A percentile compares a stretch with the other conserved stretches of the same genome.
These are phyloP conservation scores for Zonitis immaculata DNA, from an alignment of 2,888 invertebrate species.

Conservation along the genomic window DNA sequence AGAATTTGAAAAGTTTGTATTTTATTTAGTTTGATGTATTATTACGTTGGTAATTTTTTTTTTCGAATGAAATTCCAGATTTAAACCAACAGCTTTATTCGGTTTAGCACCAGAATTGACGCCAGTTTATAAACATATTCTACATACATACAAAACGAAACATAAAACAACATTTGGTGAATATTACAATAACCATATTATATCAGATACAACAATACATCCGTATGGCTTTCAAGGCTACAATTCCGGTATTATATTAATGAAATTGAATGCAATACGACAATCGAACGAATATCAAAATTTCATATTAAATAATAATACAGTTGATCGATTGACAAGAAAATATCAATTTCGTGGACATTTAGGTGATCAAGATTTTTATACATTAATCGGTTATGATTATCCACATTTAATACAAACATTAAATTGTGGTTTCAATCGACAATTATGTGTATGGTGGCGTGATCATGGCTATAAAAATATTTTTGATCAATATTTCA, in stretches of 20 bases:
- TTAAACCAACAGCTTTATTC: constrained; percentile 60
- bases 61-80: constrained; percentile 48
- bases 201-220: background rate
- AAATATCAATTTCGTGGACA: constrained; percentile 67
- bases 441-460: constrained; percentile 81
- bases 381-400: constrained; percentile 66
- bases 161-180: constrained; percentile 56
- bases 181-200: constrained; percentile 43
- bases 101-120: constrained; percentile 70
- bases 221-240: constrained; percentile 65
- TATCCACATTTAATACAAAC: constrained; percentile 66
- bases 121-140: constrained; percentile 72
- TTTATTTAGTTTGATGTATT: too few species aligned
- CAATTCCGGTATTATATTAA: constrained; percentile 74
- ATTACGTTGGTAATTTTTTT: too few species aligned
- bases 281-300: constrained; percentile 56
- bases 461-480: constrained; percentile 66
- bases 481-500: constrained; percentile 67
- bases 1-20: constrained; percentile 53
- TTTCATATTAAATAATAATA: constrained; percentile 52
- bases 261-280: constrained; percentile 64
- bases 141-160: constrained; percentile 61
- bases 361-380: constrained; percentile 80
- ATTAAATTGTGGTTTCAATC: constrained; percentile 74
- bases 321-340: constrained; percentile 53